A percentile compares a stretch with the other conserved stretches of the same genome.
These are phyloP conservation scores for Ennomos fuscantarius DNA, from an alignment of 2,888 invertebrate species.

Conservation along the genomic window DNA sequence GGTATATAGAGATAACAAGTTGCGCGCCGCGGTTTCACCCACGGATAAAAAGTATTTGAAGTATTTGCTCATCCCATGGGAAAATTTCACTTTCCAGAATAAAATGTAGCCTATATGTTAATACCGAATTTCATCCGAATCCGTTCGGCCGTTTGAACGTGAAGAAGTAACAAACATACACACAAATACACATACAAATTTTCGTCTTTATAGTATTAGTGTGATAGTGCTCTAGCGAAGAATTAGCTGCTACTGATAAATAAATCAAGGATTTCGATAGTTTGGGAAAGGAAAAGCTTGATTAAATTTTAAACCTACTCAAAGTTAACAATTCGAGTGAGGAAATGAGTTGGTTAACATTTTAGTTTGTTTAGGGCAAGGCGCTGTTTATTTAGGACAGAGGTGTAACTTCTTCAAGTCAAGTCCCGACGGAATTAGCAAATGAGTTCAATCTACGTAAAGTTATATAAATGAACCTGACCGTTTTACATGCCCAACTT, in stretches of 20 bases:
- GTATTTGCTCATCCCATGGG: too few species aligned
- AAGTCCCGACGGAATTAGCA: slow-evolving; percentile 27
- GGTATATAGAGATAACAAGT: too few species aligned
- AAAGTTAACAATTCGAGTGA: slow-evolving; percentile 24
- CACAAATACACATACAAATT: too few species aligned
- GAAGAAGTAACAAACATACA: too few species aligned
- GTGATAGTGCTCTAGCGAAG: too few species aligned
- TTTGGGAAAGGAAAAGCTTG: slow-evolving; percentile 24
- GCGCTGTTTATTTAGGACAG: slow-evolving; percentile 41
- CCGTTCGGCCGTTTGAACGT: too few species aligned
- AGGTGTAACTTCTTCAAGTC: slow-evolving; percentile 26
- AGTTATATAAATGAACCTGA: slow-evolving; percentile 29
- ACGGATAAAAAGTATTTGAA: too few species aligned
- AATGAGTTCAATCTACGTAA: slow-evolving; percentile 27
- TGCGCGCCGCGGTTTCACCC: too few species aligned
- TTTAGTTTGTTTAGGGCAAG: slow-evolving; percentile 34
- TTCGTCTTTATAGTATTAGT: too few species aligned
- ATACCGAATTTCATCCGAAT: too few species aligned
- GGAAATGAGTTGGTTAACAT: slow-evolving; percentile 28
- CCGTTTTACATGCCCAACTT: slow-evolving; percentile 22
- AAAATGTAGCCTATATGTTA: too few species aligned
- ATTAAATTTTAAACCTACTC: slow-evolving; percentile 40
- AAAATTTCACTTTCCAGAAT: too few species aligned
- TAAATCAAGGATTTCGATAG: slow-evolving; percentile 3
- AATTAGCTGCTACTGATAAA: slow-evolving; percentile 32